Base-by-base conservation (phyloP, 2,797 vertebrate genomes). In the Lates japonicus region DNA sequence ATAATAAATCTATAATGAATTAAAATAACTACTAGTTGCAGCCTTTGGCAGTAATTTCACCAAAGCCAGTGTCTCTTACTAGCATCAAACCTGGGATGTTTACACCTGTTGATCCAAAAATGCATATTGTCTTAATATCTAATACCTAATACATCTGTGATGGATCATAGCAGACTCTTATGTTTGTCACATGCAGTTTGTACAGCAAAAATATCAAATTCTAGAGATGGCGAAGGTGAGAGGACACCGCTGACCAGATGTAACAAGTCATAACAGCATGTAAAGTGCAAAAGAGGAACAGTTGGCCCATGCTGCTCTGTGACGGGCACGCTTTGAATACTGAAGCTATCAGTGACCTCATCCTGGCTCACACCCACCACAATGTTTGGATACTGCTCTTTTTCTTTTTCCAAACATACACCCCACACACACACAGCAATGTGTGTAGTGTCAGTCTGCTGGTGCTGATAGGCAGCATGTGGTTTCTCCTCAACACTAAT, bases 401-500 rank as follows among this genome's bases (percentile, higher is more conserved):
- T 63, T 46, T 67, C 55, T 69, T 71, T 73, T 49, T 64, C 4
- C 25, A 64, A 39, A 29, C 22, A 46, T 31, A 31, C 59, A 25
- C 33, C 3, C 58, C 22, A 31, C 76, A 72, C 39, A 49, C 64
- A 17, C 66, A 80, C 76, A 76, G 42, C 58, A 29, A 11, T 58
- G 66, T 82, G 82, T 51, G 31, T 61, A 49, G 55, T 35, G 77
- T 80, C 74, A 73, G 82, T 85, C 91, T 94, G 94, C 65, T 70
- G 6, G 48, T 55, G 66, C 78, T 87, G 94, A 94, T 94, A 93
- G 76, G 78, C 84, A 77, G 70, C 86, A 63, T 92, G 92, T 75
- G 82, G 89, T 93, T 93, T 87, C 70, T 85, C 74, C 66, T 81
- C 78, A 71, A 69, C 67, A 76, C 82, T 95, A 93, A 95, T 94